phyloP scores from a whole-genome alignment of 2,113 vertebrate genomes.

The Haemorhous mexicanus region DNA sequence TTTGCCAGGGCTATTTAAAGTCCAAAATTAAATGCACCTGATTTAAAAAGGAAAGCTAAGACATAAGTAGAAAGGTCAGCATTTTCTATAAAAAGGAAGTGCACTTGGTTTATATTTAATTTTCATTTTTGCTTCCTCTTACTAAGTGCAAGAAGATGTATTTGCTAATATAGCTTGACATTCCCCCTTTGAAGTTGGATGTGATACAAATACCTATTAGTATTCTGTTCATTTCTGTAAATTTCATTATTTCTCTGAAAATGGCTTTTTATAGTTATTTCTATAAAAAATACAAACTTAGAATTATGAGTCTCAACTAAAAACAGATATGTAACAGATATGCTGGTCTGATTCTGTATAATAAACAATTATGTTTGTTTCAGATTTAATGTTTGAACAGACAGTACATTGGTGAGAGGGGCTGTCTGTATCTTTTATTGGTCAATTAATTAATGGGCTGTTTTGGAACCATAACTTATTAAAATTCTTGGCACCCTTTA shows the following conservation, averaged over 20 bases:
- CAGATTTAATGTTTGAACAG: not conserved
- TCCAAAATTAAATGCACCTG: not conserved
- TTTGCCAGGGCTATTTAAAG: not conserved
- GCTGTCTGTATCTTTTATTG: not conserved
- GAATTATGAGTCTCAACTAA: not conserved
- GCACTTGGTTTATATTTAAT: not conserved
- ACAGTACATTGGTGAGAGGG: not conserved
- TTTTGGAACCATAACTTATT: not conserved
- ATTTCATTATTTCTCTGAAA: not conserved
- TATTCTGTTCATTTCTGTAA: not conserved
- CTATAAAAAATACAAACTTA: not conserved
- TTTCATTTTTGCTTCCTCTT: not conserved
- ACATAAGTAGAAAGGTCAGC: not conserved
- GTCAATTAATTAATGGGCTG: not conserved
- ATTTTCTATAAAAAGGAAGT: not conserved
- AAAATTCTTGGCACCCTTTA: not conserved
- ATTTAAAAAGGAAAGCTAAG: not conserved
- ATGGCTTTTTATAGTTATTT: not conserved
- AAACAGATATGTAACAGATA: not conserved
- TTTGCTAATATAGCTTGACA: not conserved
- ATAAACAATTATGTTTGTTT: not conserved
- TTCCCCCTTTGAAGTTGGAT: not conserved
- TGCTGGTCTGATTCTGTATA: not conserved
- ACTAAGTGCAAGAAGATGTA: not conserved
- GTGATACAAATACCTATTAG: not conserved